These are phyloP conservation scores for Patiria pectinifera DNA, from an alignment of 53 echinoderm and acorn worm species.

Conservation along the genomic window DNA sequence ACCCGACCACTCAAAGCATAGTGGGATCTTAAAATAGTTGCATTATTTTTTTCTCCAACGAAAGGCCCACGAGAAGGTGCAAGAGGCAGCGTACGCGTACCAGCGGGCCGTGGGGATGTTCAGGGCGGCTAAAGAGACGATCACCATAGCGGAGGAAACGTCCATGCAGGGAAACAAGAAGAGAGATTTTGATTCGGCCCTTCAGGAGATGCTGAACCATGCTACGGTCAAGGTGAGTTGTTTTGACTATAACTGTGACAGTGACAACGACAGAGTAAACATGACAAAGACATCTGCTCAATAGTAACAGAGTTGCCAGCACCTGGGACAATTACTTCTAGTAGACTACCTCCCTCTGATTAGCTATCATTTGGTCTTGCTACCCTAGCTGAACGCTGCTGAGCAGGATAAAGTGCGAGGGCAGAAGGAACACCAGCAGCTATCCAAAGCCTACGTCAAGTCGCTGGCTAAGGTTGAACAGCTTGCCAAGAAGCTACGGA, in stretches of 20 bases:
- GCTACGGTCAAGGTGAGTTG: slow-evolving; percentile 81
- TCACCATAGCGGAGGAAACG: slow-evolving; percentile 84
- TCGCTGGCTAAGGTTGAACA: slow-evolving; percentile 78
- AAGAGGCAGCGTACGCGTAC: slow-evolving; percentile 83
- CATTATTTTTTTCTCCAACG: not conserved
- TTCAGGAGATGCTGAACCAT: slow-evolving; percentile 94
- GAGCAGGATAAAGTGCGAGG: slow-evolving; percentile 78
- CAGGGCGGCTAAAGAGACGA: slow-evolving; percentile 91
- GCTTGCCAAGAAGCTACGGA: slow-evolving; percentile 83
- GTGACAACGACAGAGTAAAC: not conserved
- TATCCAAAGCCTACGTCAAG: slow-evolving; percentile 74
- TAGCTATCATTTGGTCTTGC: not conserved
- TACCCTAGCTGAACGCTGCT: slow-evolving; percentile 76
- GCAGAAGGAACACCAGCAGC: slow-evolving; percentile 77
- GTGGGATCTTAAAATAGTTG: too few relatives aligned
- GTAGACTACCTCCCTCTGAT: not conserved
- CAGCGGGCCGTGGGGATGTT: slow-evolving; percentile 83
- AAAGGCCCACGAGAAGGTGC: slow-evolving; percentile 85
- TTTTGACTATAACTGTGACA: not conserved
- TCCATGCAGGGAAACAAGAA: slow-evolving; percentile 69
- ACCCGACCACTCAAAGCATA: too few relatives aligned
- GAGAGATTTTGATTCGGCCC: slow-evolving; percentile 86
- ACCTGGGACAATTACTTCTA: too few relatives aligned
- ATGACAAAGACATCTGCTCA: not conserved
- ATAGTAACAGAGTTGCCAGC: not conserved